Evolutionary conservation across 2,113 vertebrate species (phyloP).

Genomic region (Rhinogobius similis): DNA sequence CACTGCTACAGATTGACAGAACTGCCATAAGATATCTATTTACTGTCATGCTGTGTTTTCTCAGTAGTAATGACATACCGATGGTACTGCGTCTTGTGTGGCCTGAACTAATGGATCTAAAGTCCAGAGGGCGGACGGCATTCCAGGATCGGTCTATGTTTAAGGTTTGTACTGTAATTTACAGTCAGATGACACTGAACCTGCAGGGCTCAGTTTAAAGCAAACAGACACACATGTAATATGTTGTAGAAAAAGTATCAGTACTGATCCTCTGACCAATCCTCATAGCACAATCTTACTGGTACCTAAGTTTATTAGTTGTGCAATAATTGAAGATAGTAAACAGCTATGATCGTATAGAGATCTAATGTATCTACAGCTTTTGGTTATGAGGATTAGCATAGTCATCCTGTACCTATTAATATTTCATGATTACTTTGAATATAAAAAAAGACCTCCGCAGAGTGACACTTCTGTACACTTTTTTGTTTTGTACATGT

Average conservation of each 20-base stretch:
- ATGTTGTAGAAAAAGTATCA: conserved; percentile 63
- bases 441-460: conserved; percentile 72
- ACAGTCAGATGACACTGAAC: conserved; percentile 62
- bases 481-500: conserved; percentile 70
- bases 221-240: conserved; percentile 59
- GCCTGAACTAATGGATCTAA: conserved; percentile 77
- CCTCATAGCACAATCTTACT: conserved; percentile 67
- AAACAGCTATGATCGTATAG: conserved; percentile 72
- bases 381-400: conserved; percentile 74
- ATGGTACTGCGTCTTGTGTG: conserved; percentile 77
- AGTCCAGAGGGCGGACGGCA: conserved; percentile 66
- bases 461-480: conserved; percentile 74
- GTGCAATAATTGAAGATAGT: conserved; percentile 71
- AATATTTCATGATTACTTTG: conserved; percentile 69
- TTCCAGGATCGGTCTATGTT: conserved; percentile 71
- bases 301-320: conserved; percentile 67
- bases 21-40: conserved; percentile 81
- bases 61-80: conserved; percentile 75
- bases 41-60: conserved; percentile 80
- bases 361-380: conserved; percentile 74
- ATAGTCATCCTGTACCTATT: conserved; percentile 72
- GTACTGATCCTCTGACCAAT: conserved; percentile 62
- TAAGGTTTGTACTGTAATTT: conserved; percentile 63
- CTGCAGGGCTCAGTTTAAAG: conserved; percentile 53
- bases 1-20: conserved; percentile 78